Conservation (phyloP, 64 coral and sea anemone genomes). For the Orbicella faveolata region DNA sequence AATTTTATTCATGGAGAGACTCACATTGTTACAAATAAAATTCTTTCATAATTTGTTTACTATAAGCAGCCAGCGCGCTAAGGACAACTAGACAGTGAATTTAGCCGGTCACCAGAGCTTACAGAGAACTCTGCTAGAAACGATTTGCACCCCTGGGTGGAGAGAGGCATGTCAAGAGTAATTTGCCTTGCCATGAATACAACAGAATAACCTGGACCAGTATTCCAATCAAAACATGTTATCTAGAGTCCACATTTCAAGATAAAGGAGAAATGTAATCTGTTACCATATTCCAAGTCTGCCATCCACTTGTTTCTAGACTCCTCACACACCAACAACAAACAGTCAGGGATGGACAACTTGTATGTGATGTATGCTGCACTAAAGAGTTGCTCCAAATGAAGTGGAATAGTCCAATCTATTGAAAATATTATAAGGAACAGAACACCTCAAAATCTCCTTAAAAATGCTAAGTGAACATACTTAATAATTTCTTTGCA, state of each 20-base stretch:
- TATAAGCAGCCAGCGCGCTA: too few species aligned
- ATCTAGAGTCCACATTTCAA: background rate
- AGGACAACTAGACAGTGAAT: too few species aligned
- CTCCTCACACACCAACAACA: constrained; percentile 1
- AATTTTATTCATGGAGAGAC: too few species aligned
- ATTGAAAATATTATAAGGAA: background rate
- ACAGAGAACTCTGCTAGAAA: too few species aligned
- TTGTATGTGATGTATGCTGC: constrained; percentile 2
- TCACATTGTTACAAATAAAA: too few species aligned
- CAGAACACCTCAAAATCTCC: background rate
- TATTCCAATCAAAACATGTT: too few species aligned
- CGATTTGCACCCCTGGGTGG: too few species aligned
- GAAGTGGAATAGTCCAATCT: constrained; percentile 42
- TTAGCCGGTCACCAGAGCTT: too few species aligned
- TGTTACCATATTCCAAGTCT: constrained; percentile 25
- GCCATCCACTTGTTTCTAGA: background rate
- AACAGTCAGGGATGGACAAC: constrained; percentile 7
- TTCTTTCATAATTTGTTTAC: too few species aligned
- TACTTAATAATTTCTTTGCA: too few species aligned
- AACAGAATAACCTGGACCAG: too few species aligned
- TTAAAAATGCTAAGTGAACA: too few species aligned
- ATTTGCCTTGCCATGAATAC: background rate
- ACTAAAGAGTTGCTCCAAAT: constrained; percentile 14
- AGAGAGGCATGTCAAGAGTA: background rate
- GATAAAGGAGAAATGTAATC: background rate